Base-by-base conservation (phyloP, 2,888 invertebrate species). In the Pasiphila rectangulata region DNA sequence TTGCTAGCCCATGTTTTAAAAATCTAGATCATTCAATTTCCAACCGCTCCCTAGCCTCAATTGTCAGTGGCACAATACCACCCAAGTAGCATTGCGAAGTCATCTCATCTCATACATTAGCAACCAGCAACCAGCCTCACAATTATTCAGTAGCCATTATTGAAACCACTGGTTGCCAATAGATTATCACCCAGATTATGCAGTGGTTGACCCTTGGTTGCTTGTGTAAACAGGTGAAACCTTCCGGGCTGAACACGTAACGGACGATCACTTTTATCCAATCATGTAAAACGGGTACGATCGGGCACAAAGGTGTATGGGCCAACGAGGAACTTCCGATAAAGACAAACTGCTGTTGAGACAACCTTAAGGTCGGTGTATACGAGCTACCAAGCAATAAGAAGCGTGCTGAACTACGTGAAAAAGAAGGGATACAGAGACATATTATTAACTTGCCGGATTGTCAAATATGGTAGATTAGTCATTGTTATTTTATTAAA, bases 131-230 rank as follows among this genome's bases (percentile, higher is more conserved):
- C 42, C n/a, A 10, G 25, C 15, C 37, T 17, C 32, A 20, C 34
- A 46, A 46, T 40, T 43, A 51, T 47, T 34, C 47, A 17, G 44
- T 30, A 38, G 40, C 44, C 20, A 40, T 39, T 43, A 42, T 36
- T 30, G 19, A 21, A 44, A 51, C 32, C 27, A 34, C 44, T 39
- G 24, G 37, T 38, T 36, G 36, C 2, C 35, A 13, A n/a, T 17
- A 38, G 37, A 42, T 47, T 38, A 47, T 42, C 36, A 25, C 20
- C 20, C 12, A 32, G 47, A 48, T 47, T 42, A 32, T 43, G 38
- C 25, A 24, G 30, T 20, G 16, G 19, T 42, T 47, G 38, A 43
- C 37, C 43, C 25, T 32, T 27, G 32, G 42, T 21, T 30, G 38
- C 20, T 38, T 21, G 47, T 48, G 27, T 32, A 47, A 47, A 42